Percentiles rank a stretch among this genome's conserved stretches.
phyloP scores from a whole-genome alignment of 1,140 invertebrate genomes.

The Magallana angulata region DNA sequence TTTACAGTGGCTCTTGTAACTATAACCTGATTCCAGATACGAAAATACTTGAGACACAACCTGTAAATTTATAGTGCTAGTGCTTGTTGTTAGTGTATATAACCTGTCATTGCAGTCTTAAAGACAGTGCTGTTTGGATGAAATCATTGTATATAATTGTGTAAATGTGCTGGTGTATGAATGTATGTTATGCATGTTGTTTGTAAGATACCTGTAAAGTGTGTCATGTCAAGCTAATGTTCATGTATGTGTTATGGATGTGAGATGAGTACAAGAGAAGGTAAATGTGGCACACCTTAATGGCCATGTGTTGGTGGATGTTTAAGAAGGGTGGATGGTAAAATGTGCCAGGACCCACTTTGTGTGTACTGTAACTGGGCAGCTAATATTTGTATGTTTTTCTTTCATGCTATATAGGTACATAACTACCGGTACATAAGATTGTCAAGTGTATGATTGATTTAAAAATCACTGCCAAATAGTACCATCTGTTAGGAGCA shows the following conservation, averaged over 20 bases:
- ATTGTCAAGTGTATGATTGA: slow-evolving; percentile 2
- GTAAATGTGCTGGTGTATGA: neutral
- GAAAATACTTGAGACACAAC: neutral
- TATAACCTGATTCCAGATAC: neutral
- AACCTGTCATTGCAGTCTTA: neutral
- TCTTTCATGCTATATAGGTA: neutral
- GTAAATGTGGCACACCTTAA: neutral
- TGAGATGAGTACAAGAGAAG: neutral
- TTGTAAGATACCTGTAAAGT: too few species aligned
- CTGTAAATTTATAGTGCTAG: slow-evolving; percentile 17
- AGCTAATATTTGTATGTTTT: neutral
- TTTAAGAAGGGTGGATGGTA: neutral
- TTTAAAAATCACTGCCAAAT: slow-evolving; percentile 18
- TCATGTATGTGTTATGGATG: too few species aligned
- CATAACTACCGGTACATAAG: too few species aligned
- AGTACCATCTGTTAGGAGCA: neutral
- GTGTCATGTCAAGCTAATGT: too few species aligned
- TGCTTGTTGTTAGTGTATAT: slow-evolving; percentile 30
- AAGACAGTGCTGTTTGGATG: slow-evolving; percentile 1
- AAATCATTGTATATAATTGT: slow-evolving; percentile 9
- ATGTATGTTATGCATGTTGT: too few species aligned
- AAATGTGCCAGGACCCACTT: neutral
- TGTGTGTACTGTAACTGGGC: neutral
- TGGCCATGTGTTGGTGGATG: neutral
- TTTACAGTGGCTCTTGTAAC: neutral